phyloP scores from a whole-genome alignment of 2,113 vertebrate genomes.

The Rutilus rutilus region DNA sequence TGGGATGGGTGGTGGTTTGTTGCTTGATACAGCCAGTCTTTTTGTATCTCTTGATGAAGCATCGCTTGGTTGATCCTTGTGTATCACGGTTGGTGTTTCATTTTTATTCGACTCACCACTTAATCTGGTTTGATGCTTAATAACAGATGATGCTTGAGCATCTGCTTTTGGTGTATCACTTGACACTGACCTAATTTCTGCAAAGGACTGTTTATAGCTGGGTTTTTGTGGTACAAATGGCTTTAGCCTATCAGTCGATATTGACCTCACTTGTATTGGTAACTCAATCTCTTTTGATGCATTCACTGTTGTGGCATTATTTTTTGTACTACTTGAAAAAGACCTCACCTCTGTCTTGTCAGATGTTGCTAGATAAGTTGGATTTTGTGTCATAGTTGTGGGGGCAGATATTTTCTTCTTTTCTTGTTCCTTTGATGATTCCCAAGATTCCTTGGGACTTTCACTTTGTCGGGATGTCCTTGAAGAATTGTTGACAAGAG shows the following conservation, averaged over 20 bases:
- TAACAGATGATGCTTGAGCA: conserved; percentile 41
- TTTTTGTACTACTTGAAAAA: conserved; percentile 64
- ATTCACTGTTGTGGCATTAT: conserved; percentile 56
- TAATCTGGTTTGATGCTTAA: conserved; percentile 55
- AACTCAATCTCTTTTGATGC: conserved; percentile 63
- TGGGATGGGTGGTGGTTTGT: conserved; percentile 69
- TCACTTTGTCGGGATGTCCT: background rate
- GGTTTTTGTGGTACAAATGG: conserved; percentile 73
- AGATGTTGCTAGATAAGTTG: conserved; percentile 34
- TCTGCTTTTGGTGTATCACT: conserved; percentile 63
- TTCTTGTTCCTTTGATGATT: conserved; percentile 23
- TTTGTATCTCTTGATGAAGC: conserved; percentile 62
- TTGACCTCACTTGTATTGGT: conserved; percentile 77
- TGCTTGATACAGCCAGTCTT: conserved; percentile 73
- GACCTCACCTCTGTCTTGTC: conserved; percentile 66
- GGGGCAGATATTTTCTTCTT: background rate
- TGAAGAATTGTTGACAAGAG: background rate
- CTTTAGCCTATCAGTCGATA: conserved; percentile 73
- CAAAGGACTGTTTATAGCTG: conserved; percentile 73
- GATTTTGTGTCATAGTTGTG: conserved; percentile 26
- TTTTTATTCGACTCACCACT: conserved; percentile 43
- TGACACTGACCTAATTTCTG: conserved; percentile 64
- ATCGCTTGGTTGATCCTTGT: conserved; percentile 70
- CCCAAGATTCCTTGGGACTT: background rate
- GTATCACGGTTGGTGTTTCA: conserved; percentile 66